Base-by-base conservation (phyloP, 2,113 vertebrate species). In the Corythaixoides concolor region DNA sequence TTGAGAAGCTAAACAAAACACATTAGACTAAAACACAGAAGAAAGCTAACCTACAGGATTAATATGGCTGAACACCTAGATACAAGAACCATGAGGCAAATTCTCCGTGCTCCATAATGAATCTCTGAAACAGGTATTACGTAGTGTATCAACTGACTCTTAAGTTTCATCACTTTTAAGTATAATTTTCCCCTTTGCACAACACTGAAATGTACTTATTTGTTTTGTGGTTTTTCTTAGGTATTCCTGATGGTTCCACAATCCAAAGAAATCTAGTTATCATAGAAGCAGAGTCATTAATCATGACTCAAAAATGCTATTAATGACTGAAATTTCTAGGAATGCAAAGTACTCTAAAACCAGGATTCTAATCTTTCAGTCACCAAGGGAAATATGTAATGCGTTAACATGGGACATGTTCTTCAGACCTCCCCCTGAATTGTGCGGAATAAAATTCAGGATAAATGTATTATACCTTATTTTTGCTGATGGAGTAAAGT, bases 41-140 rank as follows among this genome's bases (percentile, higher is more conserved):
- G 53, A 45, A 85, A 66, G 7, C 17, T 27, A 58, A 70, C 3
- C 23, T 50, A 24, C 8, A 72, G 41, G 21, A 75, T 23, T 28
- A 70, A 49, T 17, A 23, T 3, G 19, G 55, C 64, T 85, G 60
- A 92, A 73, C 41, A 64, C 9, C 28, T 28, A 22, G 12, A 73
- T 52, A 50, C 33, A 53, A 89, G 41, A 82, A 66, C 32, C 50
- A 64, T 0, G 0, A 52, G 53, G 47, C 22, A 33, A 76, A 91
- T 76, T 58, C 45, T 89, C 67, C 66, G 1, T 14, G 27, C 7
- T 60, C 26, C 28, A 43, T 3, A 32, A 2, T 1, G 24, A 67
- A 27, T 6, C 11, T 32, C 30, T 68, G 33, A 68, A 76, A 91
- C 12, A 1, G 0, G 0, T 28, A 52, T 39, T 23, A 50, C 0